A percentile compares a stretch with the other conserved stretches of the same genome.
phyloP scores from a whole-genome alignment of 2,797 vertebrate species.

The Knipowitschia caucasica region DNA sequence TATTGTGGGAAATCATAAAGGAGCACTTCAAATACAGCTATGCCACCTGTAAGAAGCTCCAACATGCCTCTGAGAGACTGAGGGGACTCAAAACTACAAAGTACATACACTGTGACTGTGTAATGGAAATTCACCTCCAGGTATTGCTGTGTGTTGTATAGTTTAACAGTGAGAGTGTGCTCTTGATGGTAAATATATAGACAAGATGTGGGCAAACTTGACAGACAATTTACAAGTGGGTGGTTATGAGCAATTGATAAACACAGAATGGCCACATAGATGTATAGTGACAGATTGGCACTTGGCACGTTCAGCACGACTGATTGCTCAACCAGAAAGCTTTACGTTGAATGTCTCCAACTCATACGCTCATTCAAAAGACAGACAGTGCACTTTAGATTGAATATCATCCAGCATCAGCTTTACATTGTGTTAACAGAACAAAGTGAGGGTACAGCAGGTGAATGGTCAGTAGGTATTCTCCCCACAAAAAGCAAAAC shows the following conservation, averaged over 20 bases:
- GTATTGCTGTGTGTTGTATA: not conserved
- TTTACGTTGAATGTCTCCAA: not conserved
- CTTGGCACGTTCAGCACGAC: not conserved
- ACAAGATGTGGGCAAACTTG: not conserved
- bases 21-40: conserved; percentile 31
- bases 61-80: conserved; percentile 22
- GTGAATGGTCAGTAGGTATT: not conserved
- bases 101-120: conserved; percentile 16
- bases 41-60: conserved; percentile 4
- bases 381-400: not conserved
- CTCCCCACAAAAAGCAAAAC: not conserved
- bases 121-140: conserved; percentile 17
- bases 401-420: not conserved
- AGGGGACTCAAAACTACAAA: conserved; percentile 3
- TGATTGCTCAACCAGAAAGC: not conserved
- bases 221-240: not conserved
- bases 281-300: not conserved
- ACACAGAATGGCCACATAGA: not conserved
- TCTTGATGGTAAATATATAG: not conserved
- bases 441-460: not conserved
- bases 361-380: not conserved
- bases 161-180: not conserved
- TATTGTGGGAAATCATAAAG: conserved; percentile 35
- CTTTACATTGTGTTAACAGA: not conserved
- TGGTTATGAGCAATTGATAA: not conserved